Percentiles rank a stretch among this genome's conserved stretches.
phyloP scores from a whole-genome alignment of 2,113 vertebrate species.

The Hystrix brachyura region DNA sequence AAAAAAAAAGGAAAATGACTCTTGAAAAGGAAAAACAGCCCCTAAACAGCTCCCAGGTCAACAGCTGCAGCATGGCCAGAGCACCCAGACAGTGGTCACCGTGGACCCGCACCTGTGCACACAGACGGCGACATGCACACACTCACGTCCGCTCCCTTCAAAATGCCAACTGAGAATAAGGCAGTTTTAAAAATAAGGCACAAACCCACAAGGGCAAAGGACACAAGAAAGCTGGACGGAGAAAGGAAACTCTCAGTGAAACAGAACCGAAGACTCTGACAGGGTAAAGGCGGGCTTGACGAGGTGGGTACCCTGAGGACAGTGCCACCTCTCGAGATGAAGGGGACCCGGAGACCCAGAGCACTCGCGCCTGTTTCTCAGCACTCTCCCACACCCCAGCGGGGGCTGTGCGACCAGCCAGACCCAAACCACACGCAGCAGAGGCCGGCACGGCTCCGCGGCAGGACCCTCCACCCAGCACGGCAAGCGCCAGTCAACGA shows the following conservation, averaged over 20 bases:
- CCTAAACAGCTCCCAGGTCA: neutral
- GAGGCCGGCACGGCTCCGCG: neutral
- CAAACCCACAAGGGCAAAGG: neutral
- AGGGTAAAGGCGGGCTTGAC: neutral
- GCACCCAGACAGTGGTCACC: too few species aligned
- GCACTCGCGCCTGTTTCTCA: neutral
- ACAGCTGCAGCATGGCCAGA: neutral
- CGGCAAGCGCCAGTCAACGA: neutral
- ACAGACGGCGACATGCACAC: neutral
- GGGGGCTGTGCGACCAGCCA: too few species aligned
- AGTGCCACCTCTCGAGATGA: too few species aligned
- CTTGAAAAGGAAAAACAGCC: neutral
- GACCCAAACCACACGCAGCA: neutral
- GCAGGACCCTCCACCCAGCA: neutral
- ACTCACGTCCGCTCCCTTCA: neutral
- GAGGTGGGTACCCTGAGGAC: neutral
- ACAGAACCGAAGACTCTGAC: neutral
- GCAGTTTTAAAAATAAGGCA: neutral
- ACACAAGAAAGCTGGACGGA: neutral
- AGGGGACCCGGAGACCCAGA: neutral
- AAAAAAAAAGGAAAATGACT: too few species aligned
- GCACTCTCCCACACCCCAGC: neutral
- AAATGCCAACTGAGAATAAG: neutral
- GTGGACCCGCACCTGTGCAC: neutral
- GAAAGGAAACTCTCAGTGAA: neutral